These are phyloP conservation scores for Balanococcus diminutus DNA, from an alignment of 2,888 invertebrate species.

Conservation along the genomic window DNA sequence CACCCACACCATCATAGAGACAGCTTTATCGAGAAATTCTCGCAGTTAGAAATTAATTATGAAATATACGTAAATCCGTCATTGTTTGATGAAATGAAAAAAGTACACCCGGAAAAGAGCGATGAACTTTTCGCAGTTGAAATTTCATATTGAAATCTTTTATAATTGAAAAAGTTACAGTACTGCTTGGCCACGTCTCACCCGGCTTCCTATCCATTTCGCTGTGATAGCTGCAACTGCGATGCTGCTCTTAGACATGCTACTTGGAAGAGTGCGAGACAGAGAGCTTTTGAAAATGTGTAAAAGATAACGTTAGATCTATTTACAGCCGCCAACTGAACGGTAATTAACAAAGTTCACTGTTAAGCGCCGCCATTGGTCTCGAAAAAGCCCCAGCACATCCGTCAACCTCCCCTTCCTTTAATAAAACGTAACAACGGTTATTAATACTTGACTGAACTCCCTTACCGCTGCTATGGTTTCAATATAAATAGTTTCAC, in stretches of 20 bases:
- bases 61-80: conserved; percentile 36
- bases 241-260: neutral
- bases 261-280: neutral
- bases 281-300: conserved; percentile 46
- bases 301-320: conserved; percentile 53
- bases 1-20: neutral
- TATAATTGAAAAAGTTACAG: conserved; percentile 36
- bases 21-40: neutral
- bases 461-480: conserved; percentile 43
- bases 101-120: neutral
- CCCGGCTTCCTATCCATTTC: neutral
- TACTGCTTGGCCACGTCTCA: neutral
- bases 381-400: conserved; percentile 43
- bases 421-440: conserved; percentile 44
- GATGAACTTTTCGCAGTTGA: neutral
- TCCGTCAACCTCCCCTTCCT: conserved; percentile 34
- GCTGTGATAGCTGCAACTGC: neutral
- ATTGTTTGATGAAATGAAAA: conserved; percentile 38
- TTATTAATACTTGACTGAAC: conserved; percentile 54
- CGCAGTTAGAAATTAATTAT: conserved; percentile 30
- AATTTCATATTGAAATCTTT: conserved; percentile 43
- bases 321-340: conserved; percentile 53
- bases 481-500: conserved; percentile 55
- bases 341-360: conserved; percentile 55
- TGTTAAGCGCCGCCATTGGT: conserved; percentile 37